Percentiles rank a stretch among this genome's conserved stretches.
Conservation (phyloP, 1,140 invertebrate species). For the Camponotus vicinus region DNA sequence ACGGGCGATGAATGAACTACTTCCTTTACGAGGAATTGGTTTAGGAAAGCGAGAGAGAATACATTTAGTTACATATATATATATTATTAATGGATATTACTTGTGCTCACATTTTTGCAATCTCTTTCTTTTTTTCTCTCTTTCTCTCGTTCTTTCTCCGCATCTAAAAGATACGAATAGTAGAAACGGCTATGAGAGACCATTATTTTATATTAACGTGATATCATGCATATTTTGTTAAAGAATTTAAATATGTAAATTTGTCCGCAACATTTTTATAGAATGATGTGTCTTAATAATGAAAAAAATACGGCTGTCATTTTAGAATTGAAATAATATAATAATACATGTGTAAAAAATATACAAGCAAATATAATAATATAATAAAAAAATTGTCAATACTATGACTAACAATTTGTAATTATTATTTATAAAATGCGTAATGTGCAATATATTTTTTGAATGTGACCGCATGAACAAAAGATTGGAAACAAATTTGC, state of each 20-base stretch:
- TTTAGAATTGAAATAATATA: neutral
- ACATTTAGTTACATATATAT: neutral
- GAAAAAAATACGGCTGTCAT: neutral
- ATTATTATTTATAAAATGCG: neutral
- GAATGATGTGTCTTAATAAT: neutral
- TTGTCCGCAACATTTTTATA: neutral
- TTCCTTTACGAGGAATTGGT: slow-evolving; percentile 48
- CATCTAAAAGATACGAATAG: too few species aligned
- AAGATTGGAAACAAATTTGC: neutral
- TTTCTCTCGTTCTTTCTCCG: too few species aligned
- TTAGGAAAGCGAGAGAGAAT: slow-evolving; percentile 24
- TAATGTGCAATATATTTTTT: neutral
- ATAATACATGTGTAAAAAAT: neutral
- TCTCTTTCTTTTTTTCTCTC: too few species aligned
- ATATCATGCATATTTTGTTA: too few species aligned
- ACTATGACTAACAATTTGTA: neutral
- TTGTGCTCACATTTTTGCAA: too few species aligned
- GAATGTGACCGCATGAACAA: neutral
- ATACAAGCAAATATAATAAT: neutral
- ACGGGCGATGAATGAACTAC: slow-evolving; percentile 48
- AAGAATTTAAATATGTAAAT: neutral
- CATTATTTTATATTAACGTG: too few species aligned
- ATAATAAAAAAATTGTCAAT: neutral
- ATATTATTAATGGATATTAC: neutral
- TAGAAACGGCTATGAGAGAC: too few species aligned